These are phyloP conservation scores for Porites cylindrica DNA, from an alignment of 92 coral and sea anemone genomes.

Conservation along the genomic window DNA sequence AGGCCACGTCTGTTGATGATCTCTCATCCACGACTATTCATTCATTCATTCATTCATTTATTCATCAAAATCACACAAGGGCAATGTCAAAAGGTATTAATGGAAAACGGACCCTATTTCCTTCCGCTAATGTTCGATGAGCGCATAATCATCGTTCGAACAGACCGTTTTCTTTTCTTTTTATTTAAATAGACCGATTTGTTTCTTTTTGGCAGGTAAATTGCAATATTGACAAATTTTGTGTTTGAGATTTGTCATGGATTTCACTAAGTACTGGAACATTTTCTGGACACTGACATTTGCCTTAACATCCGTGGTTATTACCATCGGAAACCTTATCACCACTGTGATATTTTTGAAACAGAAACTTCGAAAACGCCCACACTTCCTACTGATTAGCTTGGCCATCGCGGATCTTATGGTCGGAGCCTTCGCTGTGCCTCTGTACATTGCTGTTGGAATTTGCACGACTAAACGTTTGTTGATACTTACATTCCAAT, in stretches of 20 bases:
- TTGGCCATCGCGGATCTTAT: slow-evolving; percentile 22
- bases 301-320: slow-evolving; percentile 1
- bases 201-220: neutral
- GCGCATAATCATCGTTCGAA: too few relatives aligned
- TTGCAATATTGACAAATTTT: neutral
- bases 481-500: neutral
- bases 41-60: too few relatives aligned
- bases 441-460: neutral
- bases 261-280: slow-evolving; percentile 21
- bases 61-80: too few relatives aligned
- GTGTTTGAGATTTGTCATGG: neutral
- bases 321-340: neutral
- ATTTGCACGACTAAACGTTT: neutral
- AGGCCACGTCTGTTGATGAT: too few relatives aligned
- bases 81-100: too few relatives aligned
- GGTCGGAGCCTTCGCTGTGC: neutral
- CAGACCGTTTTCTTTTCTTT: too few relatives aligned
- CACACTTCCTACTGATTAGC: slow-evolving; percentile 13
- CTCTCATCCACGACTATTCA: too few relatives aligned
- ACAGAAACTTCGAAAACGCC: slow-evolving; percentile 17
- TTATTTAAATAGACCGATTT: too few relatives aligned
- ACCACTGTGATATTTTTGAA: neutral
- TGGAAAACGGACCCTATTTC: too few relatives aligned
- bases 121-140: too few relatives aligned
- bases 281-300: slow-evolving; percentile 20